These are phyloP conservation scores for Lasioglossum pauxillum DNA, from an alignment of 2,888 invertebrate genomes.

Conservation along the genomic window DNA sequence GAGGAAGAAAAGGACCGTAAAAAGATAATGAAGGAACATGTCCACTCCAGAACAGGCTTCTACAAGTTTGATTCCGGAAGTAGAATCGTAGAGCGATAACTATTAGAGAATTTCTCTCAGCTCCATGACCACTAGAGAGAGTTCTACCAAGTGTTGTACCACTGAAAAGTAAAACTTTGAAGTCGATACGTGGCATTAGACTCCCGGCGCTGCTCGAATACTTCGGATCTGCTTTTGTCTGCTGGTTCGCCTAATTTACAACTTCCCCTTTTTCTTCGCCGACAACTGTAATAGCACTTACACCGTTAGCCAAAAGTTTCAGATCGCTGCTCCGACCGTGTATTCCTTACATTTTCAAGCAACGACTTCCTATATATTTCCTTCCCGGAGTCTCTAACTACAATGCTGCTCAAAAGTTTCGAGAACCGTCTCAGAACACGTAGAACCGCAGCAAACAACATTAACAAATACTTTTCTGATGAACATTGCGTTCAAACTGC, in stretches of 20 bases:
- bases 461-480: neutral
- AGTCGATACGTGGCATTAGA: constrained; percentile 9
- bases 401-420: neutral
- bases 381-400: neutral
- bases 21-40: neutral
- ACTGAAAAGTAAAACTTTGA: neutral
- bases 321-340: neutral
- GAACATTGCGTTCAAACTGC: neutral
- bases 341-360: neutral
- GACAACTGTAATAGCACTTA: constrained; percentile 2
- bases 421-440: neutral
- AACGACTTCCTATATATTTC: constrained; percentile 5
- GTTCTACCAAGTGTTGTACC: neutral
- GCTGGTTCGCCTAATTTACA: constrained; percentile 8
- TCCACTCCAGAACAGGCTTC: neutral
- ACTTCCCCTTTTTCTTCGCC: constrained; percentile 9
- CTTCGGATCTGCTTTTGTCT: constrained; percentile 14
- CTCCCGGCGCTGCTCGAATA: neutral
- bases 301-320: neutral
- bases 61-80: neutral
- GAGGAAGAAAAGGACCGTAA: neutral
- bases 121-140: neutral
- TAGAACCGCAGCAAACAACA: neutral
- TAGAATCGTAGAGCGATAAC: neutral
- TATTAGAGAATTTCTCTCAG: neutral